phyloP scores from a whole-genome alignment of 2,888 invertebrate species.

The Hirudinaria manillensis region DNA sequence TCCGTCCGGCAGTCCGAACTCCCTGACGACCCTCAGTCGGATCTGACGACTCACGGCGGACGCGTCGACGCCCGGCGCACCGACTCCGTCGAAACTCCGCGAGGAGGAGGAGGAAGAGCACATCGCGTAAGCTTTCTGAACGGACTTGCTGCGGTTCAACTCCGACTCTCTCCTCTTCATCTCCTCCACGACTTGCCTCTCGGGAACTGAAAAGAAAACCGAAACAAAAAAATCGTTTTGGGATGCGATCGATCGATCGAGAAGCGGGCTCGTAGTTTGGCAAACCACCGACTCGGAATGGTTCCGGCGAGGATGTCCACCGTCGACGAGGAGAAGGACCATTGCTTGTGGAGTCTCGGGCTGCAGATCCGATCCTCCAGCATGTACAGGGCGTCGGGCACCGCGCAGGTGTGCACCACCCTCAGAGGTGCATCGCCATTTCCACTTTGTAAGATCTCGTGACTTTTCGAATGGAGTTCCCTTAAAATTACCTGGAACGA shows the following conservation, averaged over 20 bases:
- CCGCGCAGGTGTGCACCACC: slow-evolving; percentile 51
- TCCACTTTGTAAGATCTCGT: slow-evolving; percentile 54
- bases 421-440: slow-evolving; percentile 9
- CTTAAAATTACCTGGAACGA: slow-evolving; percentile 68
- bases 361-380: slow-evolving; percentile 57
- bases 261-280: background rate
- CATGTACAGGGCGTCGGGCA: slow-evolving; percentile 91
- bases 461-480: slow-evolving; percentile 69
- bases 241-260: no score
- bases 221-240: no score
- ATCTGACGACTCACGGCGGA: slow-evolving; percentile 67
- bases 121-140: slow-evolving; percentile 69
- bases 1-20: slow-evolving; percentile 85
- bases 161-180: slow-evolving; percentile 81
- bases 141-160: slow-evolving; percentile 63
- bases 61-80: slow-evolving; percentile 63
- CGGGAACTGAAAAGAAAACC: slow-evolving; percentile 61
- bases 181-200: slow-evolving; percentile 68
- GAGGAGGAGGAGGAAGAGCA: background rate
- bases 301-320: slow-evolving; percentile 52
- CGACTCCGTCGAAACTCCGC: background rate
- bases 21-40: slow-evolving; percentile 81
- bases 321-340: slow-evolving; percentile 38
- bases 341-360: slow-evolving; percentile 25
- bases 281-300: slow-evolving; percentile 46